Conservation (phyloP, 2,113 vertebrate genomes). For the Apistogramma diplotaenia region DNA sequence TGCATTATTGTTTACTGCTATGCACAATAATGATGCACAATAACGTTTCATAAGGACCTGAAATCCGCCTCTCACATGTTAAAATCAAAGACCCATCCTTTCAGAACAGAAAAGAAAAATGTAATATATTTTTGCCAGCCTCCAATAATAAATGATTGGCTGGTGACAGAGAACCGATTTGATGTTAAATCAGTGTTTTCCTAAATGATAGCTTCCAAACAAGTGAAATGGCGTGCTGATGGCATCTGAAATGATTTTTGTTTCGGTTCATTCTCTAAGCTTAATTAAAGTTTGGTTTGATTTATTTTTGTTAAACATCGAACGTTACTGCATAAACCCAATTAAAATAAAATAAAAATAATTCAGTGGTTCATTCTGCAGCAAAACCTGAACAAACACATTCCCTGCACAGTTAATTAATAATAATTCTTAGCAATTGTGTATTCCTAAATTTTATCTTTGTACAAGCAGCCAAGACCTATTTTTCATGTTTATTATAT, state of each 20-base stretch:
- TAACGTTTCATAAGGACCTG: neutral
- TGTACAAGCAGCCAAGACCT: neutral
- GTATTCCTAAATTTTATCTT: neutral
- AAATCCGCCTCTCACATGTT: no score
- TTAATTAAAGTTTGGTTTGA: neutral
- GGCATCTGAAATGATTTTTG: neutral
- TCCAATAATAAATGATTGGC: neutral
- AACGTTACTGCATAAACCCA: neutral
- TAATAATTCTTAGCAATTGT: neutral
- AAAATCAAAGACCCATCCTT: neutral
- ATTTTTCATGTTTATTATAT: neutral
- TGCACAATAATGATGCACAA: neutral
- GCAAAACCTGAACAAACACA: neutral
- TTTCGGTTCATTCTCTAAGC: neutral
- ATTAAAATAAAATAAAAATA: neutral
- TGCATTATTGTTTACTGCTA: no score
- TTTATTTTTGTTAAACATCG: neutral
- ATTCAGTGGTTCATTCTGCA: neutral
- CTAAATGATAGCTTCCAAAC: neutral
- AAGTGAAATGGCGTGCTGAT: neutral
- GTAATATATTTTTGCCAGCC: neutral
- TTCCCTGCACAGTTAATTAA: neutral
- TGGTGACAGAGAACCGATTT: neutral
- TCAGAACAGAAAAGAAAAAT: neutral
- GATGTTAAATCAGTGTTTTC: neutral